Base-by-base conservation (phyloP, 2,797 vertebrate genomes). In the Sebastes melanostomus region DNA sequence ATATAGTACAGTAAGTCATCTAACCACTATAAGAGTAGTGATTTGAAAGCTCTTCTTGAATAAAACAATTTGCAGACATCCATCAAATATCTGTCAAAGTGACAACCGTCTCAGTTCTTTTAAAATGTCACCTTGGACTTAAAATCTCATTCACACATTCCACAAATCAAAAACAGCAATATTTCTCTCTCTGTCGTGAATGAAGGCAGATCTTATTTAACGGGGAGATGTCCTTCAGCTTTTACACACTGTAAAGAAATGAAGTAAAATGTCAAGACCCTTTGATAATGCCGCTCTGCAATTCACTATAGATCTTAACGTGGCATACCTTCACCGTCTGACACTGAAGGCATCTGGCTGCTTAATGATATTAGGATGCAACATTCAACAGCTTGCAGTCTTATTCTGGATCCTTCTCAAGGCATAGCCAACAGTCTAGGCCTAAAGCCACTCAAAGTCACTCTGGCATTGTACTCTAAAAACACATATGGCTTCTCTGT, bases 361-460 rank as follows among this genome's bases (percentile, higher is more conserved):
- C 71, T 86, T 89, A 82, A 72, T 80, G 58, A 81, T 80, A 83
- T 77, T 62, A 83, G 60, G 60, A 83, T 85, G 81, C 71, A 84
- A 88, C 88, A 89, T 92, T 92, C 90, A 92, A 90, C 88, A 89
- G 89, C 88, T 89, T 87, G 84, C 78, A 75, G 75, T 75, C 77
- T 55, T 55, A 60, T 78, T 86, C 77, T 85, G 82, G 79, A 82
- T 85, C 65, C 11, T 84, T 86, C 76, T 88, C 76, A 22, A 69
- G 60, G 30, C 59, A 75, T 20, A 83, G 76, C 62, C 81, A 78
- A 69, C 42, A 82, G 72, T 66, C 60, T 27, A 85, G 87, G 78
- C 88, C 86, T 82, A 42, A 61, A 86, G 67, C 83, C 72, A 81
- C 76, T 66, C 60, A 75, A 87, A 88, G 78, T 80, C 82, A 83